Evolutionary conservation across 2,113 vertebrate species (phyloP).

Genomic region (Bos javanicus): DNA sequence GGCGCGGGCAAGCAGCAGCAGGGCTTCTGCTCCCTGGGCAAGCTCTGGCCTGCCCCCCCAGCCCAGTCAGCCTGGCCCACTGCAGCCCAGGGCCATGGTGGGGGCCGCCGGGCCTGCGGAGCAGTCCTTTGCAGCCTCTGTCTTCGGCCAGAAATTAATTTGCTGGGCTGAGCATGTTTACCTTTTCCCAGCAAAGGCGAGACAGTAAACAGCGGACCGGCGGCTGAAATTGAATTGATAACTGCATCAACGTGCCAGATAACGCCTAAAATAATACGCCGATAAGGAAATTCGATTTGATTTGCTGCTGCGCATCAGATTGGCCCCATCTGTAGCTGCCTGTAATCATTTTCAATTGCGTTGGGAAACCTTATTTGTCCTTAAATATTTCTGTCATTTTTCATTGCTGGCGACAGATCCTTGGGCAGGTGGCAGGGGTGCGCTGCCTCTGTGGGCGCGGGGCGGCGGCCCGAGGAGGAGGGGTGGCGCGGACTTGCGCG

Average conservation of each 20-base stretch:
- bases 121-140: slow-evolving; percentile 68
- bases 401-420: slow-evolving; percentile 85
- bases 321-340: slow-evolving; percentile 86
- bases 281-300: slow-evolving; percentile 99
- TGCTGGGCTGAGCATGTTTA: slow-evolving; percentile 94
- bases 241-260: slow-evolving; percentile 96
- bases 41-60: neutral
- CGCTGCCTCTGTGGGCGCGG: slow-evolving; percentile 57
- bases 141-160: slow-evolving; percentile 89
- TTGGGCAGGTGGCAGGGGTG: slow-evolving; percentile 72
- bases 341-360: slow-evolving; percentile 88
- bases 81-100: slow-evolving; percentile 12
- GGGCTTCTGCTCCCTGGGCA: neutral
- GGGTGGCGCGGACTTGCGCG: slow-evolving; percentile 63
- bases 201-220: slow-evolving; percentile 95
- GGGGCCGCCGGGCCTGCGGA: neutral
- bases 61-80: neutral
- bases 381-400: slow-evolving; percentile 91
- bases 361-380: slow-evolving; percentile 89
- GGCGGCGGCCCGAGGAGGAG: slow-evolving; percentile 74
- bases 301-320: slow-evolving; percentile 86
- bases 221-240: slow-evolving; percentile 91
- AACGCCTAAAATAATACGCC: slow-evolving; percentile 97
- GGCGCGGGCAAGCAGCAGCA: neutral
- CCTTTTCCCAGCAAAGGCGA: slow-evolving; percentile 92